These are phyloP conservation scores for Cydia amplana DNA, from an alignment of 1,140 invertebrate genomes.

Conservation along the genomic window DNA sequence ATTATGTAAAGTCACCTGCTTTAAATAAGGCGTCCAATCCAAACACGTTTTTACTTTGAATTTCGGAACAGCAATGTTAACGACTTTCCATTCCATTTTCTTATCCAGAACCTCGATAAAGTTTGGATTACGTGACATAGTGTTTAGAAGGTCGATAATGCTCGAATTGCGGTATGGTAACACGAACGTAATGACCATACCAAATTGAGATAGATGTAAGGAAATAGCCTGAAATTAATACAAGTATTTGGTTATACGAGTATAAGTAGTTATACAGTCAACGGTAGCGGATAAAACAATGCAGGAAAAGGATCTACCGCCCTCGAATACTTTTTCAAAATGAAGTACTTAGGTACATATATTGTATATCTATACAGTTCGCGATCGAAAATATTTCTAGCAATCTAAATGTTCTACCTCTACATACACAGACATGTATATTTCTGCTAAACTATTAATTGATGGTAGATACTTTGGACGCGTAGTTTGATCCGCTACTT, in stretches of 20 bases:
- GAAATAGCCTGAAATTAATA: slow-evolving; percentile 15
- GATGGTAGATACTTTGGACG: no score
- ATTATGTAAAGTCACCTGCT: slow-evolving; percentile 47
- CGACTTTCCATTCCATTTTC: slow-evolving; percentile 37
- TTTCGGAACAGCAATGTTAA: slow-evolving; percentile 47
- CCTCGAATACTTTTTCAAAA: no score
- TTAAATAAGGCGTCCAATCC: slow-evolving; percentile 44
- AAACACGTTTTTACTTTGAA: slow-evolving; percentile 52
- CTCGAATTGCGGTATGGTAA: slow-evolving; percentile 40
- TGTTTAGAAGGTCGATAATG: slow-evolving; percentile 39
- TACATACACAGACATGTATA: no score
- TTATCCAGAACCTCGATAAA: slow-evolving; percentile 38
- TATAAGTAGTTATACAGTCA: no score
- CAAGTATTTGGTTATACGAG: background rate
- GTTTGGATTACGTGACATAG: slow-evolving; percentile 36
- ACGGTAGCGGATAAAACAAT: no score
- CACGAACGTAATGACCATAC: slow-evolving; percentile 43
- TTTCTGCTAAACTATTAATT: no score
- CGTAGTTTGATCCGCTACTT: no score
- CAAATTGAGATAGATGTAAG: slow-evolving; percentile 39
- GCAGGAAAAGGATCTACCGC: no score
- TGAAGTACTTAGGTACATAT: no score
- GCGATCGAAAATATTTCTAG: no score
- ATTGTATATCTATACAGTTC: no score
- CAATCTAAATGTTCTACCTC: no score